phyloP scores from a whole-genome alignment of 2,888 invertebrate genomes.

The Lasioglossum marginatum region DNA sequence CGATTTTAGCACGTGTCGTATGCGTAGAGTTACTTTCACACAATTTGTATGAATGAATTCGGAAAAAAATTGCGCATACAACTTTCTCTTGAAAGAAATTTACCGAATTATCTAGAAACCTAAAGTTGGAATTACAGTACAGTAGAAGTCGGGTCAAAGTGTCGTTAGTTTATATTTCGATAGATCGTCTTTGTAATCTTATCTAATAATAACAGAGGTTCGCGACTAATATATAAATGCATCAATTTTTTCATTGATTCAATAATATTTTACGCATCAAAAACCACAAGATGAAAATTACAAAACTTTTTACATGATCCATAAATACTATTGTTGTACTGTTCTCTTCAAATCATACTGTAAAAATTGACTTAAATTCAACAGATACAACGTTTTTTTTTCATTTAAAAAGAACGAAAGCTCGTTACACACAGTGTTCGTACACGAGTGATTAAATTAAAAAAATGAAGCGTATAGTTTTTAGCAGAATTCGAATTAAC shows the following conservation, averaged over 20 bases:
- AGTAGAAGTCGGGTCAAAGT: conserved; percentile 22
- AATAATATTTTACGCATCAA: conserved; percentile 26
- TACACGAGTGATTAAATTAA: conserved; percentile 17
- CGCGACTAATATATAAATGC: conserved; percentile 61
- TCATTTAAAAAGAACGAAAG: conserved; percentile 17
- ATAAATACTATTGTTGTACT: conserved; percentile 46
- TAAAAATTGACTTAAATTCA: conserved; percentile 17
- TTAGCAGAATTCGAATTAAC: conserved; percentile 10
- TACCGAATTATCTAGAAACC: conserved; percentile 26
- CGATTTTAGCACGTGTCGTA: conserved; percentile 33
- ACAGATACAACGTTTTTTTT: conserved; percentile 35
- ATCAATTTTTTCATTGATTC: conserved; percentile 38
- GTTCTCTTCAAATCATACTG: conserved; percentile 27
- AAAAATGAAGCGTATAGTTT: neutral
- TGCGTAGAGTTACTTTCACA: conserved; percentile 39
- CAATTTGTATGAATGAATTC: conserved; percentile 26
- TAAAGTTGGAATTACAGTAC: conserved; percentile 11
- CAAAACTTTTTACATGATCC: conserved; percentile 20
- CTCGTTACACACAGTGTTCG: neutral
- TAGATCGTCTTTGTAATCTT: conserved; percentile 16
- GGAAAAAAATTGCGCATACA: conserved; percentile 13
- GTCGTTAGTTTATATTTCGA: conserved; percentile 12
- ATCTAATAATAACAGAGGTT: conserved; percentile 45
- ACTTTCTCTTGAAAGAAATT: conserved; percentile 4
- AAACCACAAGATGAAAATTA: conserved; percentile 24